These are phyloP conservation scores for Chromobotia macracanthus DNA, from an alignment of 2,797 vertebrate genomes.

Conservation along the genomic window DNA sequence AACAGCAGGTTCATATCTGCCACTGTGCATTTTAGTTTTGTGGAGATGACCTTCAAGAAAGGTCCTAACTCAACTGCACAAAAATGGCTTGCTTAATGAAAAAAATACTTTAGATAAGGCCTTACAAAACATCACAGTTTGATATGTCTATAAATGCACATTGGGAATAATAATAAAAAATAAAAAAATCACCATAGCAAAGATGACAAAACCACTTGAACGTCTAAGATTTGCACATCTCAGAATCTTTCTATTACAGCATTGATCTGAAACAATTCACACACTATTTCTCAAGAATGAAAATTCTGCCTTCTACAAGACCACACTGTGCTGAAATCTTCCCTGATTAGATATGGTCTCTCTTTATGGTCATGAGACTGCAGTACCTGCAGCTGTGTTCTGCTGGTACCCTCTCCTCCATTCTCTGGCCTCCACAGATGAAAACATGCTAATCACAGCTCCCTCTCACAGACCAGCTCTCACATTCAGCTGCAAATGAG, in stretches of 20 bases:
- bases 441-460: conserved; percentile 83
- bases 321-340: neutral
- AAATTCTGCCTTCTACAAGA: too few species aligned
- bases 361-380: neutral
- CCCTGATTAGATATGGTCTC: neutral
- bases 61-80: neutral
- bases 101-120: neutral
- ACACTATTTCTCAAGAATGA: neutral
- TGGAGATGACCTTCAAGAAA: conserved; percentile 4
- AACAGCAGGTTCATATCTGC: neutral
- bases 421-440: conserved; percentile 75
- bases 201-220: neutral
- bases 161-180: conserved; percentile 2
- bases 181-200: neutral
- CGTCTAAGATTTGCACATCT: neutral
- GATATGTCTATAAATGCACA: neutral
- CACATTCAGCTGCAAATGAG: conserved; percentile 90
- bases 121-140: neutral
- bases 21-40: neutral
- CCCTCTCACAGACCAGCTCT: conserved; percentile 70
- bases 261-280: neutral
- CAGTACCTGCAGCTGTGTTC: conserved; percentile 74
- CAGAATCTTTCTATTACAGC: neutral
- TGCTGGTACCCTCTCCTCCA: conserved; percentile 72
- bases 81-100: neutral